Conservation (phyloP, 1,140 invertebrate species). For the Cotesia chilonis region DNA sequence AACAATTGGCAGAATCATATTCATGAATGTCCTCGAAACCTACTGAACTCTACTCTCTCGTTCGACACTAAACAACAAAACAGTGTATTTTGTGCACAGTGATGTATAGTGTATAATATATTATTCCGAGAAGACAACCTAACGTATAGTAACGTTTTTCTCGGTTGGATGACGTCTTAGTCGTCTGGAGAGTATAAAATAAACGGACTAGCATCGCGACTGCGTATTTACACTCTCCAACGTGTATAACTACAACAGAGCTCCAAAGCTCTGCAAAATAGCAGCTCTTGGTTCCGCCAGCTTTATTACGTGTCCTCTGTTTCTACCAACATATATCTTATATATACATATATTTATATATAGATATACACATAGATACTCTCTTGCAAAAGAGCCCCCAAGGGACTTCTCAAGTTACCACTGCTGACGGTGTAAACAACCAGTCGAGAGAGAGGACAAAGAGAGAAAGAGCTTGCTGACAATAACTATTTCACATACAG, state of each 20-base stretch:
- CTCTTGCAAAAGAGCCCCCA: constrained; percentile 17
- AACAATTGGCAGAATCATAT: constrained; percentile 1
- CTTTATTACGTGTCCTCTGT: constrained; percentile 34
- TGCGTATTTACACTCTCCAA: constrained; percentile 3
- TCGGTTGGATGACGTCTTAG: constrained; percentile 9
- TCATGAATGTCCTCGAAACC: constrained; percentile 40
- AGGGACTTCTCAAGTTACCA: constrained; percentile 40
- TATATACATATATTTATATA: too few relatives aligned
- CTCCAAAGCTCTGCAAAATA: constrained; percentile 35
- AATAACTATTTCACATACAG: constrained; percentile 28
- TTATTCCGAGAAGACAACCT: too few relatives aligned
- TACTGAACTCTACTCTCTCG: constrained; percentile 36
- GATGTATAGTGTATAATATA: not conserved
- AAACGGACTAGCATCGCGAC: constrained; percentile 20
- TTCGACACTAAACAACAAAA: constrained; percentile 5
- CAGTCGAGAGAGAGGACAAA: constrained; percentile 10
- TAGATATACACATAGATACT: not conserved
- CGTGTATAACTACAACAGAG: too few relatives aligned
- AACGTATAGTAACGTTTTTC: constrained; percentile 6
- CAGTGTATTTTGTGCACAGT: not conserved
- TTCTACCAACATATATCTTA: not conserved
- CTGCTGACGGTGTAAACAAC: constrained; percentile 39
- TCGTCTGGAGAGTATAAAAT: constrained; percentile 22
- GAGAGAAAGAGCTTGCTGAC: constrained; percentile 22
- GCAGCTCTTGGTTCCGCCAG: constrained; percentile 34